Conservation (phyloP, 2,888 invertebrate genomes). For the Conomelus anceps region DNA sequence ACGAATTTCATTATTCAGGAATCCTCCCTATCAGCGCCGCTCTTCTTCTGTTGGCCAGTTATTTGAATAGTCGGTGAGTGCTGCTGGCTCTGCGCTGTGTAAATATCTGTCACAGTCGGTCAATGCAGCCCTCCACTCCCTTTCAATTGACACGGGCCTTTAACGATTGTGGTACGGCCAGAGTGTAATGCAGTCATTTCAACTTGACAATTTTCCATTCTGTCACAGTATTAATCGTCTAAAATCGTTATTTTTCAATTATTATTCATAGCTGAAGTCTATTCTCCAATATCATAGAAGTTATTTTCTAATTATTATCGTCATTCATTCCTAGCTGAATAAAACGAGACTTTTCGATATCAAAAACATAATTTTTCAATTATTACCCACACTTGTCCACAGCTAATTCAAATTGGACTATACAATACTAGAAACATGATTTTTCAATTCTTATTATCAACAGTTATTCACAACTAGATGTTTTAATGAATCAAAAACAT, state of each 20-base stretch:
- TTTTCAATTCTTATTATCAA: no score
- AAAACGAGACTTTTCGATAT: no score
- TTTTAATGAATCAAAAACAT: no score
- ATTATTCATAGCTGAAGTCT: no score
- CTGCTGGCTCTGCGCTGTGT: neutral
- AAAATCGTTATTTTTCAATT: neutral
- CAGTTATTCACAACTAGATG: no score
- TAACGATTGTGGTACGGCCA: neutral
- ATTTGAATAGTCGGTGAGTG: neutral
- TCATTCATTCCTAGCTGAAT: no score
- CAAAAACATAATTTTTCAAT: no score
- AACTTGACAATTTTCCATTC: neutral
- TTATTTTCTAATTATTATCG: no score
- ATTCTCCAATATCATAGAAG: no score
- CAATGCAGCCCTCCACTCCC: neutral
- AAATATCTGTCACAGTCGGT: neutral
- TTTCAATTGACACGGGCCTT: neutral
- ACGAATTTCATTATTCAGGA: neutral
- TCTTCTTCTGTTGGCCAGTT: neutral
- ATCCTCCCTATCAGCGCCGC: neutral
- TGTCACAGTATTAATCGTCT: neutral
- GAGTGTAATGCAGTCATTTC: neutral
- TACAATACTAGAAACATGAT: no score
- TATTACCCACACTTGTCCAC: no score
- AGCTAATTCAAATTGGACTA: no score